phyloP scores from a whole-genome alignment of 2,888 invertebrate species.

The Tipula lateralis region DNA sequence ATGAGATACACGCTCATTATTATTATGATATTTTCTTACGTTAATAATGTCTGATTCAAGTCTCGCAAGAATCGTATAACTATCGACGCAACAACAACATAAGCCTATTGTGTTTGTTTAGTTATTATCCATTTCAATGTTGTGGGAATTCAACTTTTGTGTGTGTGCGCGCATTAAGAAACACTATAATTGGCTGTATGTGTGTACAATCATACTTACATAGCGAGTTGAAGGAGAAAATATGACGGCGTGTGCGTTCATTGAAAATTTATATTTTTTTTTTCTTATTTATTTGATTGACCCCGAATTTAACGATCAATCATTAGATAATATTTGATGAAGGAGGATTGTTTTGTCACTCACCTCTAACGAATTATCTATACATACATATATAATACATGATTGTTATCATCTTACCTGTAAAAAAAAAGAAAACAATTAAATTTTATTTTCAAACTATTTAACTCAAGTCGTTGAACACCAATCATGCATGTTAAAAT shows the following conservation, averaged over 20 bases:
- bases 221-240: neutral
- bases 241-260: neutral
- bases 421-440: neutral
- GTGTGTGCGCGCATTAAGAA: neutral
- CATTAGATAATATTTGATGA: constrained; percentile 5
- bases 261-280: neutral
- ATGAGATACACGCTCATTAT: neutral
- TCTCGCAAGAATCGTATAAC: neutral
- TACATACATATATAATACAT: neutral
- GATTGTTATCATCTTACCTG: neutral
- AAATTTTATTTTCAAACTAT: neutral
- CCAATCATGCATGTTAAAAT: neutral
- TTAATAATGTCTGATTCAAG: neutral
- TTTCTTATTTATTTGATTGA: neutral
- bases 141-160: neutral
- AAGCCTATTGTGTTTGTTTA: neutral
- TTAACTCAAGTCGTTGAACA: neutral
- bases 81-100: neutral
- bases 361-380: neutral
- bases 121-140: neutral
- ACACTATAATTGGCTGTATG: neutral
- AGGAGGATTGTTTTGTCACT: neutral
- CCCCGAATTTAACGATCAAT: constrained; percentile 19
- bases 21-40: neutral
- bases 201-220: neutral